These are phyloP conservation scores for Lepidotrigona ventralis DNA, from an alignment of 1,140 invertebrate species.

Conservation along the genomic window DNA sequence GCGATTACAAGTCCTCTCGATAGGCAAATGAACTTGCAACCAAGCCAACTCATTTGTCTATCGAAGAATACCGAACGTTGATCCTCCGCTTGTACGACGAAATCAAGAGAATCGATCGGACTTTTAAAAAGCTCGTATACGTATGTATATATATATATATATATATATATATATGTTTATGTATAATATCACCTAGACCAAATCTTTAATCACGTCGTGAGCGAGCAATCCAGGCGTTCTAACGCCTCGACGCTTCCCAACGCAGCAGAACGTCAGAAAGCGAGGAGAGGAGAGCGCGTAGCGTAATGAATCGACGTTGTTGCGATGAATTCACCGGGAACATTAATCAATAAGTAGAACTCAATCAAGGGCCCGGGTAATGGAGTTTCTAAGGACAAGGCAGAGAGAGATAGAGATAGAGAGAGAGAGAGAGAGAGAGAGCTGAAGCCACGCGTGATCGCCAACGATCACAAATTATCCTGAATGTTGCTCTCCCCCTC, in stretches of 20 bases:
- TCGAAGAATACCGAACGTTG: neutral
- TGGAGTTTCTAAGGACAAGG: constrained; percentile 18
- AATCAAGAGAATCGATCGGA: neutral
- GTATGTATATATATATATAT: too few relatives aligned
- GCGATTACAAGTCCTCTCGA: too few relatives aligned
- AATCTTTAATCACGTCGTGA: neutral
- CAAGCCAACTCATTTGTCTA: neutral
- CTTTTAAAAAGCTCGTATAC: too few relatives aligned
- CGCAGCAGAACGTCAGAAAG: neutral
- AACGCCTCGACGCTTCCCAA: neutral
- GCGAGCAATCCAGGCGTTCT: neutral
- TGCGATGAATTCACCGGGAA: constrained; percentile 1
- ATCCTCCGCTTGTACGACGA: neutral
- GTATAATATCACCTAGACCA: neutral
- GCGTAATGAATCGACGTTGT: constrained; percentile 12
- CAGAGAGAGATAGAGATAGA: neutral
- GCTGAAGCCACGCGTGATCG: constrained; percentile 24
- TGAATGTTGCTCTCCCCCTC: neutral
- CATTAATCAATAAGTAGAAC: constrained; percentile 43
- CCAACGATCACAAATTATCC: constrained; percentile 72
- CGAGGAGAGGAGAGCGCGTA: neutral
- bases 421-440: too few relatives aligned
- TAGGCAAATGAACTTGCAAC: neutral
- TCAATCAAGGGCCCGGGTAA: constrained; percentile 28
- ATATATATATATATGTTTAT: too few relatives aligned